These are phyloP conservation scores for Helostoma temminkii DNA, from an alignment of 2,797 vertebrate genomes.

Conservation along the genomic window DNA sequence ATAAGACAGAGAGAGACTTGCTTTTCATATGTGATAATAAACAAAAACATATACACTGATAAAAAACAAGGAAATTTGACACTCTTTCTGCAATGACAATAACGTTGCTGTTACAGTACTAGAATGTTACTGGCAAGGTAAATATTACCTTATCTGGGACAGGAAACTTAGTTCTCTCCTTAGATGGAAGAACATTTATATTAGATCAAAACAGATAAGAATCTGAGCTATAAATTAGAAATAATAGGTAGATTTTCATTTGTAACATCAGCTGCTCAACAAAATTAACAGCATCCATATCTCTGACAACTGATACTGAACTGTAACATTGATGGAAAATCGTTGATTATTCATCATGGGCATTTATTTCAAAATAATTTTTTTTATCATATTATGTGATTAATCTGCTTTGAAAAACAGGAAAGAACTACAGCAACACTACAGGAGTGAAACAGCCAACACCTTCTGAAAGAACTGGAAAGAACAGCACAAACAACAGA, in stretches of 20 bases:
- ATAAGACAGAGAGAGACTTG: constrained; percentile 33
- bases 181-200: constrained; percentile 24
- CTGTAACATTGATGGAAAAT: too few relatives aligned
- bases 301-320: too few relatives aligned
- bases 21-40: constrained; percentile 28
- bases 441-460: too few relatives aligned
- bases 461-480: too few relatives aligned
- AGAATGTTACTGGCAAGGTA: constrained; percentile 44
- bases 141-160: constrained; percentile 59
- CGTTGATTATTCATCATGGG: too few relatives aligned
- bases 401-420: too few relatives aligned
- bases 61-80: constrained; percentile 3
- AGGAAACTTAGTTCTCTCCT: constrained; percentile 31
- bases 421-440: too few relatives aligned
- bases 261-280: constrained; percentile 14
- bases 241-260: neutral
- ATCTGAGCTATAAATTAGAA: neutral
- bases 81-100: constrained; percentile 20
- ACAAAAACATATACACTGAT: constrained; percentile 24
- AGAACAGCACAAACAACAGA: too few relatives aligned
- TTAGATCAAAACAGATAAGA: constrained; percentile 2
- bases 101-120: constrained; percentile 28
- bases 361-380: too few relatives aligned
- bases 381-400: too few relatives aligned
- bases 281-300: too few relatives aligned